These are phyloP conservation scores for Fopius arisanus DNA, from an alignment of 1,140 invertebrate species.

Conservation along the genomic window DNA sequence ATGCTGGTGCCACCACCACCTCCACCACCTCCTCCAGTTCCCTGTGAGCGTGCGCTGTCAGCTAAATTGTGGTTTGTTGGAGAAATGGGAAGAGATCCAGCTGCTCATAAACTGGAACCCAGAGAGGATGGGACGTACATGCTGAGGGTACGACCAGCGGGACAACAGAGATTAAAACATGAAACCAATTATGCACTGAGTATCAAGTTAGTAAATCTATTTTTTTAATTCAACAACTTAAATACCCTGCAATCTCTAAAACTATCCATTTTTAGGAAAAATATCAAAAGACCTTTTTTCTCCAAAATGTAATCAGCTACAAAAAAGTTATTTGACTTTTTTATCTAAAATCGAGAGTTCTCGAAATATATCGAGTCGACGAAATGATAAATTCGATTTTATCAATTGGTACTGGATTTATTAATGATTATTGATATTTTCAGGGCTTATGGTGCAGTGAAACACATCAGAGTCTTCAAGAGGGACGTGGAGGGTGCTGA, in stretches of 20 bases:
- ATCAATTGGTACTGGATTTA: not conserved
- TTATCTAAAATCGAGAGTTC: too few relatives aligned
- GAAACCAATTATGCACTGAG: conserved; percentile 87
- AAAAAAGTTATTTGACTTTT: too few relatives aligned
- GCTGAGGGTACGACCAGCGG: conserved; percentile 79
- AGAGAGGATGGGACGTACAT: conserved; percentile 89
- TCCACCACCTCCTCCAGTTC: conserved; percentile 64
- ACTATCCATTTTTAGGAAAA: too few relatives aligned
- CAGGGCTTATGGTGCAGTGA: conserved; percentile 83
- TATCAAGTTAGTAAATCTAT: conserved; percentile 77
- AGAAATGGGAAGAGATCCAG: conserved; percentile 85
- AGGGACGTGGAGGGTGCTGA: conserved; percentile 67
- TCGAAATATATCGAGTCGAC: conserved; percentile 4
- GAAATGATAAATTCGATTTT: conserved; percentile 32
- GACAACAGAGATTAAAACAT: conserved; percentile 60
- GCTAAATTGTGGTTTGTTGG: conserved; percentile 81
- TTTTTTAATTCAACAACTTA: too few relatives aligned
- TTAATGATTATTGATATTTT: conserved; percentile 34
- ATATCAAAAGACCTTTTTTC: too few relatives aligned
- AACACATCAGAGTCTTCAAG: conserved; percentile 90
- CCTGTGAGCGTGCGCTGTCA: conserved; percentile 67
- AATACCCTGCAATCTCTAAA: too few relatives aligned
- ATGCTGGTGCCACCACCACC: conserved; percentile 68
- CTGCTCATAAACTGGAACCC: conserved; percentile 78
- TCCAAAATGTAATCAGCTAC: too few relatives aligned